phyloP scores from a whole-genome alignment of 1,140 invertebrate species.

The Macrocentrus cingulum region DNA sequence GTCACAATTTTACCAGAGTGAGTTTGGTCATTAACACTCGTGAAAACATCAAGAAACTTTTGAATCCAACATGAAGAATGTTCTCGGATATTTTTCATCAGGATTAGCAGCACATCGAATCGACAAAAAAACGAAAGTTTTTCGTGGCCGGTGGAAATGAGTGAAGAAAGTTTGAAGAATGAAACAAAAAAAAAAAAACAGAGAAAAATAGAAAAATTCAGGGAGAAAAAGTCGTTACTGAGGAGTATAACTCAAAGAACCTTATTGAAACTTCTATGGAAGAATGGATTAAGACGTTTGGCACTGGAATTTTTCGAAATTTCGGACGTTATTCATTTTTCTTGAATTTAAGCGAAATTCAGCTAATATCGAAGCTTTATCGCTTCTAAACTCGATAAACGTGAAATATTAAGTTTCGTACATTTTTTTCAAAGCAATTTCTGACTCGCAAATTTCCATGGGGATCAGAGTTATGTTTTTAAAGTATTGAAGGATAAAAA shows the following conservation, averaged over 20 bases:
- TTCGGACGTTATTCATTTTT: slow-evolving; percentile 40
- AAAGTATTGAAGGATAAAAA: too few relatives aligned
- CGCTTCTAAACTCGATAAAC: not conserved
- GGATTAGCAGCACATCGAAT: slow-evolving; percentile 40
- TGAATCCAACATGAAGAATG: slow-evolving; percentile 48
- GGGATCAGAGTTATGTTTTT: too few relatives aligned
- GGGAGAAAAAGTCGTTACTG: slow-evolving; percentile 42
- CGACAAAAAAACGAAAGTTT: slow-evolving; percentile 14
- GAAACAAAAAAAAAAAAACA: slow-evolving; percentile 21
- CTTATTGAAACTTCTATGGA: slow-evolving; percentile 46
- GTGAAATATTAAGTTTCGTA: slow-evolving; percentile 11
- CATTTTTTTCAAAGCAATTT: slow-evolving; percentile 8
- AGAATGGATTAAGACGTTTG: slow-evolving; percentile 47
- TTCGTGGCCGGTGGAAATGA: not conserved
- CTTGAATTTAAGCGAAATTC: not conserved
- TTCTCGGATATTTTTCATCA: slow-evolving; percentile 45
- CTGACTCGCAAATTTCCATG: not conserved
- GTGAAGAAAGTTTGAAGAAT: slow-evolving; percentile 5
- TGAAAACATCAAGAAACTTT: slow-evolving; percentile 38
- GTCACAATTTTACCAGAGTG: too few relatives aligned
- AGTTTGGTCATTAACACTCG: too few relatives aligned
- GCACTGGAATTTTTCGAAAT: slow-evolving; percentile 45
- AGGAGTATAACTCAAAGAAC: slow-evolving; percentile 42
- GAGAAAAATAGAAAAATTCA: slow-evolving; percentile 29
- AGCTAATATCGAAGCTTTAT: slow-evolving; percentile 16